A percentile compares a stretch with the other conserved stretches of the same genome.
Evolutionary conservation across 2,113 vertebrate genomes (phyloP).

Genomic region (Phrynocephalus versicolor): DNA sequence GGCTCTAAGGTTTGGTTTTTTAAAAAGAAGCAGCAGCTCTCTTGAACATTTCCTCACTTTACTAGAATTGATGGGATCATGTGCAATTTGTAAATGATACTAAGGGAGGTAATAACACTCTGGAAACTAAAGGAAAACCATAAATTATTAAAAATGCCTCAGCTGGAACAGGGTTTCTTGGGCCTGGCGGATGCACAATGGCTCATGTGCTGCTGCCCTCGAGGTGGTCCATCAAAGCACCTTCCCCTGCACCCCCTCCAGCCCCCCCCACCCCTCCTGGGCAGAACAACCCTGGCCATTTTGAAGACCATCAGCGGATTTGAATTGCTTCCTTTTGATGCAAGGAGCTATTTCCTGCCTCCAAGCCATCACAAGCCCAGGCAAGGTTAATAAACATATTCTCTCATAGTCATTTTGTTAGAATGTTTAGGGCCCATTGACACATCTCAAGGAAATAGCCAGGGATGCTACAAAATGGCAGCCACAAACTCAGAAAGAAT

Average conservation of each 20-base stretch:
- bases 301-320: slow-evolving; percentile 51
- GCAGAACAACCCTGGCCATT: neutral
- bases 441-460: neutral
- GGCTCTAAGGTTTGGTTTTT: slow-evolving; percentile 51
- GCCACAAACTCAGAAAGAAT: neutral
- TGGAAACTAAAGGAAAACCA: slow-evolving; percentile 59
- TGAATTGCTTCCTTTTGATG: neutral
- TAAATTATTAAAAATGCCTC: slow-evolving; percentile 69
- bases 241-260: slow-evolving; percentile 18
- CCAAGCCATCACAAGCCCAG: neutral
- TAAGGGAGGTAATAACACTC: slow-evolving; percentile 72
- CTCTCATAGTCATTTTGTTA: neutral
- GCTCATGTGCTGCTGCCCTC: slow-evolving; percentile 26
- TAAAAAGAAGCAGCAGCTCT: slow-evolving; percentile 53
- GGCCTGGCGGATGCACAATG: slow-evolving; percentile 59
- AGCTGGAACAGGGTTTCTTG: slow-evolving; percentile 52
- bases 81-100: slow-evolving; percentile 73
- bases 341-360: neutral
- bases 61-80: slow-evolving; percentile 67
- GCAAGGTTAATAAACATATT: neutral
- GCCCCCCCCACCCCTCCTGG: slow-evolving; percentile 34
- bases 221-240: slow-evolving; percentile 37
- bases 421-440: neutral
- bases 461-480: neutral
- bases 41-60: slow-evolving; percentile 70